phyloP scores from a whole-genome alignment of 1,140 invertebrate genomes.

The Rhagoletis pomonella region DNA sequence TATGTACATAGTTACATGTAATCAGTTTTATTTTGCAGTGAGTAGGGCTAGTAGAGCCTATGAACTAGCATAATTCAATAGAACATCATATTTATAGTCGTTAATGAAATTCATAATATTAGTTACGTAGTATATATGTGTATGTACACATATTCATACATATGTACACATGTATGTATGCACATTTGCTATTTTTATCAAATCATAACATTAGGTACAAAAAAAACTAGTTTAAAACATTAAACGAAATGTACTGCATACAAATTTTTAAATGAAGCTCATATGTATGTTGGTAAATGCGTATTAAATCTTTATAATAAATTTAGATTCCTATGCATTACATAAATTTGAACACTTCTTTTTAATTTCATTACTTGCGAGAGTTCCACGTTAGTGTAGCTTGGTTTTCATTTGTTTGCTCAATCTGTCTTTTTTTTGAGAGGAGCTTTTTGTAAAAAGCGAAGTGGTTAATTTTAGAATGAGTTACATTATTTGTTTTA shows the following conservation, averaged over 20 bases:
- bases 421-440: background rate
- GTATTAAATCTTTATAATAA: slow-evolving; percentile 31
- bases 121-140: background rate
- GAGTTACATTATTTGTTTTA: too few species aligned
- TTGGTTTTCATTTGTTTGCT: background rate
- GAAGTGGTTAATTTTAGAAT: background rate
- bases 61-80: background rate
- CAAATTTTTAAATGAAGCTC: background rate
- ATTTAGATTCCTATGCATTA: slow-evolving; percentile 28
- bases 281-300: too few species aligned
- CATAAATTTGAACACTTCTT: slow-evolving; percentile 49
- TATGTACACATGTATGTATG: background rate
- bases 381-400: background rate
- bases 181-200: background rate
- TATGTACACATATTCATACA: background rate
- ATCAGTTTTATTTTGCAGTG: background rate
- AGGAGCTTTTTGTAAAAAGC: background rate
- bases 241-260: background rate
- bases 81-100: background rate
- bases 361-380: slow-evolving; percentile 38
- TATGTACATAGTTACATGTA: background rate
- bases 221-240: background rate
- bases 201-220: slow-evolving; percentile 40
- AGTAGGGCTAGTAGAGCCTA: background rate
- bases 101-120: slow-evolving; percentile 37